Evolutionary conservation across 2,113 vertebrate genomes (phyloP), one percentile per base, ranked within the genome.

Genomic region (Puntigrus tetrazona): DNA sequence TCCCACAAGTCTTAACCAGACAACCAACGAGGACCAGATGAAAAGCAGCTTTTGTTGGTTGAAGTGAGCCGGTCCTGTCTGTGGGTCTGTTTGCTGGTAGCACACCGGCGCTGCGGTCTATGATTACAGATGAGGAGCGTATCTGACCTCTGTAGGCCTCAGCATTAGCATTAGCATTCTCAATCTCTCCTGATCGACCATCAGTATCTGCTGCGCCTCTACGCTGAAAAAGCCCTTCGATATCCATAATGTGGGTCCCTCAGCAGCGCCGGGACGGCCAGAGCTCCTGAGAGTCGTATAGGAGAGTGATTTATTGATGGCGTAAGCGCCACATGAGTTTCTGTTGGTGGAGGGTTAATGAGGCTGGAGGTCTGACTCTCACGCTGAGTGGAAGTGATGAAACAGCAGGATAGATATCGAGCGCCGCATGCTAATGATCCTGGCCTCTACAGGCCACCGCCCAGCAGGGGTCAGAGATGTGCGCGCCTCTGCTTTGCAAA

Each of bases 371-470:
- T 20, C 7, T n/a, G 5, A 0, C 8, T 8, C 81, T 47, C 52
- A 7, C 59, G 25, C 59, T 70, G n/a, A n/a, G n/a, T n/a, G 11
- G 63, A 50, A 61, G 22, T 63, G 81, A 85, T 89, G 86, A 88
- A 43, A 50, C 73, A 85, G 89, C 86, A 86, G 77, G 86, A 22
- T 27, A 31, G 43, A 6, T 83, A 87, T 76, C 59, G 86, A 87
- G 55, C 7, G 38, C 18, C 36, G 50, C 81, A 89, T 78, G 77
- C 38, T 52, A 76, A 88, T 86, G 45, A 38, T 65, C 36, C 41
- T 11, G 31, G 43, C 29, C 25, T 81, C 79, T 61, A 38, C 18
- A 34, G 69, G 34, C 20, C 29, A 43, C 25, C 3, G 2, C 45
- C 16, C 57, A 31, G 57, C 10, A 47, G 55, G 43, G 77, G 4